Conservation (phyloP, 2,888 invertebrate species). For the Amiota minor region DNA sequence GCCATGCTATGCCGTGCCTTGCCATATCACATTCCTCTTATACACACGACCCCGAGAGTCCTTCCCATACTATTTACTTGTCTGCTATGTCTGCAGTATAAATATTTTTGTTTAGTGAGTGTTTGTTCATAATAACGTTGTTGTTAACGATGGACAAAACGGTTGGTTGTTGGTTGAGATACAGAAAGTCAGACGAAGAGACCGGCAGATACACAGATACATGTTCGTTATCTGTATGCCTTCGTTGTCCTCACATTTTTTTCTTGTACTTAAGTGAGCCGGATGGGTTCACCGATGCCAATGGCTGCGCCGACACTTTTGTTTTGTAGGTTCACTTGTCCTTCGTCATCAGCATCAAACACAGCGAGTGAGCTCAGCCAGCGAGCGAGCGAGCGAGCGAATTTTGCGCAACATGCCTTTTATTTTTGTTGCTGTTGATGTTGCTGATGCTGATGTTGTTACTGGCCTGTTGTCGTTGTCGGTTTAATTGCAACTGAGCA, state of each 20-base stretch:
- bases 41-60: too few relatives aligned
- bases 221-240: constrained; percentile 14
- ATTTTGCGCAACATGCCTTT: background rate
- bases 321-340: constrained; percentile 9
- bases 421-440: background rate
- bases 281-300: background rate
- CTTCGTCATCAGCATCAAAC: constrained; percentile 7
- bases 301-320: background rate
- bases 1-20: too few relatives aligned
- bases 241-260: constrained; percentile 7
- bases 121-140: constrained; percentile 20
- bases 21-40: too few relatives aligned
- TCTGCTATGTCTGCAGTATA: constrained; percentile 9
- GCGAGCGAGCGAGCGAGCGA: too few relatives aligned
- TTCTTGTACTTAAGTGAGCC: too few relatives aligned
- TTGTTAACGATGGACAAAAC: constrained; percentile 10
- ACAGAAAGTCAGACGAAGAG: background rate
- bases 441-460: constrained; percentile 11
- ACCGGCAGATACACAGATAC: background rate
- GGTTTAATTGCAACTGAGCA: constrained; percentile 28
- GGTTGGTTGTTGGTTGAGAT: background rate
- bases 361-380: background rate
- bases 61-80: too few relatives aligned
- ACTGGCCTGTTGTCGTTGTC: constrained; percentile 8
- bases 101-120: constrained; percentile 30